Evolutionary conservation across 2,113 vertebrate species (phyloP).

Genomic region (Drymodes brunneopygia): DNA sequence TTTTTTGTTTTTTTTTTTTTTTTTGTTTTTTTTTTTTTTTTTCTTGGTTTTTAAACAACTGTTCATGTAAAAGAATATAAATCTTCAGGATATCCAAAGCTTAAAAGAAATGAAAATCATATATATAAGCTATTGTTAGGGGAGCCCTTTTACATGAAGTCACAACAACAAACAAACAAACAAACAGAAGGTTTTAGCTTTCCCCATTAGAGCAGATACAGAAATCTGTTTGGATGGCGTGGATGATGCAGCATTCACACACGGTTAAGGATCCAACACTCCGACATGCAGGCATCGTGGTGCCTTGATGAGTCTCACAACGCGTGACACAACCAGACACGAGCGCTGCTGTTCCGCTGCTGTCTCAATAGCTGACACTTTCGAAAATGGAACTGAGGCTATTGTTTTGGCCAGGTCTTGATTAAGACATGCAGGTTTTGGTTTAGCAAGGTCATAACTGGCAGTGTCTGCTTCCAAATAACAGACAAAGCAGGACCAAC

Average conservation of each 20-base stretch:
- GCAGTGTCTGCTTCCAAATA: conserved; percentile 77
- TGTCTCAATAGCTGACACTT: conserved; percentile 55
- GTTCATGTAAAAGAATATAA: conserved; percentile 60
- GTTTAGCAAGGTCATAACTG: conserved; percentile 84
- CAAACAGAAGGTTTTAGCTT: neutral
- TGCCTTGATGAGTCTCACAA: conserved; percentile 36
- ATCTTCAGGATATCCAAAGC: conserved; percentile 56
- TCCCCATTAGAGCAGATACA: conserved; percentile 63
- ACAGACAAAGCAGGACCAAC: conserved; percentile 86
- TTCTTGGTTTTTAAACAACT: neutral
- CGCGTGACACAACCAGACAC: neutral
- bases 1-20: neutral
- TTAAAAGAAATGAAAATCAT: conserved; percentile 55
- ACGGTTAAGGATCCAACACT: conserved; percentile 71
- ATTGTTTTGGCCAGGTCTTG: conserved; percentile 72
- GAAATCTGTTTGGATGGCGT: conserved; percentile 56
- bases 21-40: neutral
- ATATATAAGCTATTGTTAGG: conserved; percentile 45
- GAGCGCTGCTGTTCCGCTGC: conserved; percentile 49
- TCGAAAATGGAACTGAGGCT: conserved; percentile 58
- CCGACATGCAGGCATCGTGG: conserved; percentile 71
- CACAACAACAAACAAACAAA: conserved; percentile 22
- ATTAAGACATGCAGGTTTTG: conserved; percentile 68
- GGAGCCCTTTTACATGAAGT: conserved; percentile 74
- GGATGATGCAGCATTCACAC: conserved; percentile 78